Evolutionary conservation across 2,888 invertebrate genomes (phyloP), one percentile per base, ranked within the genome.

Genomic region (Thumatha senex): DNA sequence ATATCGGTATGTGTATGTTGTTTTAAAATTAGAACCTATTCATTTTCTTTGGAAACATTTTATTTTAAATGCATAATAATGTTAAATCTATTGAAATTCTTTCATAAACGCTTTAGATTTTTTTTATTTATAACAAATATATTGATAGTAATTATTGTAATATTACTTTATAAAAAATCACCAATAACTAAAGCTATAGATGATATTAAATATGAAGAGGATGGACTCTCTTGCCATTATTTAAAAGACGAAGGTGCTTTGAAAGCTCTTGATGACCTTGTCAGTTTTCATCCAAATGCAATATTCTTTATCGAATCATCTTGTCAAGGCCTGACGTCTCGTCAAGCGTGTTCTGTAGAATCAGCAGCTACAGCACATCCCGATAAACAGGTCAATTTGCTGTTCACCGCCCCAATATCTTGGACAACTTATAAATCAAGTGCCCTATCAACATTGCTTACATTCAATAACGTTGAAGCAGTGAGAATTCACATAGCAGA

Each of bases 221-320:
- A 44, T 24, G 44, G 35, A 7, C 18, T 30, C 4, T 5, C 45
- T 2, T 46, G 45, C 24, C 38, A 34, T 45, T 50, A 31, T 18
- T 40, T 14, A 7, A 48, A 48, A 31, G 53, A 41, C 0, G 18
- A 45, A 11, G 49, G 49, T 5, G 40, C 36, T 11, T n/a, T 46
- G 12, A 15, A 13, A 18, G 9, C 33, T 1, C 18, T 46, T 7
- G n/a, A 34, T 31, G 56, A 29, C 10, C 5, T 33, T 3, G 7
- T 33, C 5, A 18, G n/a, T 8, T 40, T 50, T 45, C 40, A 10
- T 11, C 33, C 33, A 12, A 40, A 45, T 4, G 92, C 92, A 34
- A 93, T 94, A 58, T 94, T 94, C 70, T 94, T 94, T 68, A 92
- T 93, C 62, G 94, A 94, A 71, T 94, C 94, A 0, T 93, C 94